phyloP scores from a whole-genome alignment of 2,888 invertebrate species.

The Leistus spinibarbis region DNA sequence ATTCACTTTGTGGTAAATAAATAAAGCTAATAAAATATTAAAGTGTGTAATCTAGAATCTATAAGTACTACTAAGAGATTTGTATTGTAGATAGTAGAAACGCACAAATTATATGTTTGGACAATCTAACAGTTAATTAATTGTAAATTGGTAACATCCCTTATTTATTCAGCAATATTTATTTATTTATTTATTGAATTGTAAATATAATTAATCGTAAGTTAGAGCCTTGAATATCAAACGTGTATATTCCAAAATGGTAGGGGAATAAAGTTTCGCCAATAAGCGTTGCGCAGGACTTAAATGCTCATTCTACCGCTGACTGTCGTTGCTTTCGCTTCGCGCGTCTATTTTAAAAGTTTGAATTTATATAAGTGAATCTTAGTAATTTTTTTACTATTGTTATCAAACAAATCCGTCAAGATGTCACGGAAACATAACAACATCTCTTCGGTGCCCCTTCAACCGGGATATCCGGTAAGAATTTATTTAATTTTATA shows the following conservation, averaged over 20 bases:
- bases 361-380: background rate
- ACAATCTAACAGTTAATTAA: background rate
- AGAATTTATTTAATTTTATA: conserved; percentile 5
- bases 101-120: background rate
- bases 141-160: background rate
- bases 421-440: conserved; percentile 32
- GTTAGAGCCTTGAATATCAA: background rate
- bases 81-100: no score
- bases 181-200: background rate
- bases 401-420: background rate
- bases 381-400: background rate
- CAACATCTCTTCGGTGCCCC: conserved; percentile 28
- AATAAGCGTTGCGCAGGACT: conserved; percentile 13
- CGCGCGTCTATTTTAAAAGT: background rate
- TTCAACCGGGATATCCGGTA: conserved; percentile 27
- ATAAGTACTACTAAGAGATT: no score
- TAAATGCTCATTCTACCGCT: conserved; percentile 8
- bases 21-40: no score
- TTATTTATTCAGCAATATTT: background rate
- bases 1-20: no score
- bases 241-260: background rate
- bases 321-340: conserved; percentile 11
- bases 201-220: background rate
- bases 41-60: no score
- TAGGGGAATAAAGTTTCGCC: conserved; percentile 20